A percentile compares a stretch with the other conserved stretches of the same genome.
Conservation (phyloP, 2,797 vertebrate species). For the Rhadinocentrus ornatus region DNA sequence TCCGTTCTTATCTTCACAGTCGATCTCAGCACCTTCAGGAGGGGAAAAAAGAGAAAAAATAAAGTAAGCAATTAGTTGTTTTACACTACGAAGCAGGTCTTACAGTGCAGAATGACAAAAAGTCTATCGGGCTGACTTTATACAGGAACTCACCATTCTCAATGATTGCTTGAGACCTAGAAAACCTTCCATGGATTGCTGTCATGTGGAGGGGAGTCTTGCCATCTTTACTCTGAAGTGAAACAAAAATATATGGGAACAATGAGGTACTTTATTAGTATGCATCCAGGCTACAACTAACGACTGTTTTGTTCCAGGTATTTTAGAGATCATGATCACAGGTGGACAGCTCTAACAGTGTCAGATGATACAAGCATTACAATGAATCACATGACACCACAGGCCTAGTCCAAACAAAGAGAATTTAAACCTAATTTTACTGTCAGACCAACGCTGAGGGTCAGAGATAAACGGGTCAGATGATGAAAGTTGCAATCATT, state of each 20-base stretch:
- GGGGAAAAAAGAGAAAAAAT: neutral
- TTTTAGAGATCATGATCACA: neutral
- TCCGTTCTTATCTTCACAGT: slow-evolving; percentile 98
- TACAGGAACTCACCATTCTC: slow-evolving; percentile 89
- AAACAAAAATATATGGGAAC: slow-evolving; percentile 49
- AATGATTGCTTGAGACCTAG: slow-evolving; percentile 97
- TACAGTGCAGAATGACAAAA: slow-evolving; percentile 7
- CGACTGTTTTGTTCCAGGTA: neutral
- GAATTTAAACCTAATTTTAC: neutral
- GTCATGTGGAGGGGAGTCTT: slow-evolving; percentile 99
- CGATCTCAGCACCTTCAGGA: slow-evolving; percentile 91
- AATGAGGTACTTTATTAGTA: neutral
- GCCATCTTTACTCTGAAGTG: slow-evolving; percentile 95
- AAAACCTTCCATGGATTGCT: slow-evolving; percentile 98
- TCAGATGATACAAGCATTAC: neutral
- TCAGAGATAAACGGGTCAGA: neutral
- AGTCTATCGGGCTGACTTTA: neutral
- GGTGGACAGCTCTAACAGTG: neutral
- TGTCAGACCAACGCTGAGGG: too few species aligned
- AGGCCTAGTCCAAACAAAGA: neutral
- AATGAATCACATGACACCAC: neutral
- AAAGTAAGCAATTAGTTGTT: slow-evolving; percentile 26
- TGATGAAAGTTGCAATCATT: neutral
- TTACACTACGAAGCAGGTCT: slow-evolving; percentile 20
- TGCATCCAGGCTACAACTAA: neutral